Base-by-base conservation (phyloP, 53 echinoderm and acorn worm species). In the Astropecten irregularis region DNA sequence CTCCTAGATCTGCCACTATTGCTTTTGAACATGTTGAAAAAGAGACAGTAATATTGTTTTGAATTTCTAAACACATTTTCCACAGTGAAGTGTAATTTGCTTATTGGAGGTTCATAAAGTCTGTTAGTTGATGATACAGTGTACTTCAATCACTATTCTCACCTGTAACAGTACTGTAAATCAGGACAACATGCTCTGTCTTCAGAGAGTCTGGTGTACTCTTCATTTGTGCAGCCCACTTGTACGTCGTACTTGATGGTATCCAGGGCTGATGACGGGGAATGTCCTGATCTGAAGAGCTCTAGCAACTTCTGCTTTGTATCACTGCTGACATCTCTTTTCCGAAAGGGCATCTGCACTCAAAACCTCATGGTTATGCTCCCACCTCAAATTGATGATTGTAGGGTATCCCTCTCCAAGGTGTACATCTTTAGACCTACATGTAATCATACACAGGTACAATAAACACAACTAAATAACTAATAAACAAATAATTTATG, bases 121-220 rank as follows among this genome's bases (percentile, higher is more conserved):
- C n/a, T n/a, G n/a, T n/a, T n/a, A n/a, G n/a, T n/a, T n/a, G n/a
- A n/a, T n/a, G n/a, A n/a, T n/a, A n/a, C n/a, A n/a, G n/a, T n/a
- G n/a, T n/a, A n/a, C n/a, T n/a, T n/a, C n/a, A n/a, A n/a, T n/a
- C n/a, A n/a, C n/a, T n/a, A n/a, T n/a, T n/a, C 52, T 73, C n/a
- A 84, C 89, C 84, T 89, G 59, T 33, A 84, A 49, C 89, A 89
- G 71, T 76, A 89, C 21, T 66, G 68, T 1, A 56, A 22, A 38
- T 89, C 89, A 8, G 89, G 89, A 39, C 59, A 65, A 1, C 76
- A 0, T 9, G 84, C 72, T 42, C 89, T 28, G 62, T 89, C 89
- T 6, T 58, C 76, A 2, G 76, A 73, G 1, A 29, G 28, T 67
- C 42, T 9, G 0, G 27, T 21, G 20, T 69, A 84, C n/a, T 89